A percentile compares a stretch with the other conserved stretches of the same genome.
These are phyloP conservation scores for Pachyseris speciosa DNA, from an alignment of 64 coral and sea anemone species.

Conservation along the genomic window DNA sequence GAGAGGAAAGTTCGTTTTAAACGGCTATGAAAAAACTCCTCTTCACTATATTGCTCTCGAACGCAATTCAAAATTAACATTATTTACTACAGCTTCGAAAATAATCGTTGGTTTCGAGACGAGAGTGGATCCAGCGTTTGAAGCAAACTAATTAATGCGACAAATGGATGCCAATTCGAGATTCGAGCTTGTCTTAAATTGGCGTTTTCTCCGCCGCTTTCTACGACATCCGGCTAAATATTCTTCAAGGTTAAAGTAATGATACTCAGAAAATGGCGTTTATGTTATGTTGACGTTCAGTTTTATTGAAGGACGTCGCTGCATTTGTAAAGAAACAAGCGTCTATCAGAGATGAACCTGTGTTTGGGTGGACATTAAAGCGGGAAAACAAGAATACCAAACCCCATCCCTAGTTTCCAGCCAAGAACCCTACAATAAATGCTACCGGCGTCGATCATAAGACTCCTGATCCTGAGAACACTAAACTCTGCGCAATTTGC, in stretches of 20 bases:
- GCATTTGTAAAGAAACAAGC: no score
- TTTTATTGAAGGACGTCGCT: not conserved
- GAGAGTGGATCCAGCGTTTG: not conserved
- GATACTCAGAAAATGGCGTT: not conserved
- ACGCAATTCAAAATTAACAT: not conserved
- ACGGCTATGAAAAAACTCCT: not conserved
- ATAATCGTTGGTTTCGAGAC: not conserved
- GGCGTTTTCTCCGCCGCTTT: not conserved
- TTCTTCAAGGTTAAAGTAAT: not conserved
- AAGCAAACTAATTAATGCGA: not conserved
- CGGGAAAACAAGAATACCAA: slow-evolving; percentile 44
- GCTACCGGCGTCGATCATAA: slow-evolving; percentile 2
- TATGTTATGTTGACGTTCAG: not conserved
- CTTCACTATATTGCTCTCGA: not conserved
- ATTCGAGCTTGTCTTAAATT: slow-evolving; percentile 12
- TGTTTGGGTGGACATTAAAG: slow-evolving; percentile 3
- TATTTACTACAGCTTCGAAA: not conserved
- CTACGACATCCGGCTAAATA: no score
- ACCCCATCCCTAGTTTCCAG: not conserved
- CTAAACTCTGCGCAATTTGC: slow-evolving; percentile 40
- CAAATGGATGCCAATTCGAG: slow-evolving; percentile 14
- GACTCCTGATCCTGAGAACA: not conserved
- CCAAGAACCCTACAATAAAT: not conserved
- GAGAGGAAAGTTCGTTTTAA: not conserved
- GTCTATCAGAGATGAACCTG: no score